Evolutionary conservation across 2,113 vertebrate species (phyloP), one percentile per base, ranked within the genome.

Genomic region (Heloderma charlesbogerti): DNA sequence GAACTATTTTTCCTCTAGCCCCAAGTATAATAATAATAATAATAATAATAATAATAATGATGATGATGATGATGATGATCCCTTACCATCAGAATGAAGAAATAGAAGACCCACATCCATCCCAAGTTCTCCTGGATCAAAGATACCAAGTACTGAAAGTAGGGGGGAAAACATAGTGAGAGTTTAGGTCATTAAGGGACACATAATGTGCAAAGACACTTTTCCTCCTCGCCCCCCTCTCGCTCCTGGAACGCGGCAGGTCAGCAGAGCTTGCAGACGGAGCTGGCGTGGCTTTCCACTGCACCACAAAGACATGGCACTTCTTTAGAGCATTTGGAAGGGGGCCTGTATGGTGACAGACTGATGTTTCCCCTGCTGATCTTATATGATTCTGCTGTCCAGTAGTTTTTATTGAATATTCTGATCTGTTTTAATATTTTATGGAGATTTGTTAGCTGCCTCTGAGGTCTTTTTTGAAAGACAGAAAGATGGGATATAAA

Each of bases 71-170:
- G n/a, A n/a, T n/a, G n/a, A n/a, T n/a, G 57, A 37, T 8, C 48
- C 45, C 98, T 98, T 97, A 99, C 99, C 99, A 99, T 99, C 92
- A 99, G 91, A 77, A 99, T 96, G 94, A 99, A 99, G 97, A 99
- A 99, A 97, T 99, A 99, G 97, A 99, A 99, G 80, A 99, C 99
- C 93, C 95, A 98, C 97, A 98, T 99, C 99, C 99, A 99, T 94
- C 96, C 97, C 85, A 99, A 95, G 89, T 96, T 98, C 93, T 98
- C 98, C 95, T 99, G 98, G 69, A 99, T 99, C 95, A 99, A 96
- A 71, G 99, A 99, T 91, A 99, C 99, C 92, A 99, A 94, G 92
- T 98, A 99, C 99, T 99, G 93, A 91, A 63, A 63, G 57, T 8
- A 97, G 77, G 45, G 82, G 90, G 79, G 40, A 78, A 54, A 6